A percentile compares a stretch with the other conserved stretches of the same genome.
Evolutionary conservation across 2,888 invertebrate species (phyloP).

Genomic region (Dasysyrphus albostriatus): DNA sequence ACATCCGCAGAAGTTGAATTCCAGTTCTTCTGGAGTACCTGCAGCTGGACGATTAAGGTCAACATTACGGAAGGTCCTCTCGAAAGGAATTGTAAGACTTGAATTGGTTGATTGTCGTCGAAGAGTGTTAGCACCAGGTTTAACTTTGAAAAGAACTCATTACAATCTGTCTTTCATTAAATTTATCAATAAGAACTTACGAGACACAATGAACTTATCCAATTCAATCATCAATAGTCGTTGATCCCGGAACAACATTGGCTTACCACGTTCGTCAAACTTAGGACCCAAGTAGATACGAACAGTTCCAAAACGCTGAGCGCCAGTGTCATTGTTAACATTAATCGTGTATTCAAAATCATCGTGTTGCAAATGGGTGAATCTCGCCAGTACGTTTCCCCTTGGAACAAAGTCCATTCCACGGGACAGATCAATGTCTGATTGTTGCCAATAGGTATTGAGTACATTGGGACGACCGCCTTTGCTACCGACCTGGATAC

Average conservation of each 20-base stretch:
- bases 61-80: slow-evolving; percentile 90
- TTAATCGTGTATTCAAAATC: slow-evolving; percentile 88
- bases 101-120: slow-evolving; percentile 88
- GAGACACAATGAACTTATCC: slow-evolving; percentile 87
- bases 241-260: slow-evolving; percentile 86
- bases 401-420: slow-evolving; percentile 93
- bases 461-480: slow-evolving; percentile 86
- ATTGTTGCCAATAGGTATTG: slow-evolving; percentile 91
- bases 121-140: slow-evolving; percentile 88
- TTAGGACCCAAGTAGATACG: slow-evolving; percentile 89
- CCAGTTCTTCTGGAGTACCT: slow-evolving; percentile 84
- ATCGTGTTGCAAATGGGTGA: slow-evolving; percentile 91
- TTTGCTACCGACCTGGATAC: slow-evolving; percentile 85
- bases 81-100: slow-evolving; percentile 92
- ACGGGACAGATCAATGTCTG: slow-evolving; percentile 90
- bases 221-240: slow-evolving; percentile 88
- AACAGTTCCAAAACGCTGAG: slow-evolving; percentile 86
- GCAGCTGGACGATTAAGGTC: slow-evolving; percentile 86
- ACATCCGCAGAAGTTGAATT: slow-evolving; percentile 94
- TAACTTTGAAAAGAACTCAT: slow-evolving; percentile 83
- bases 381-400: slow-evolving; percentile 88
- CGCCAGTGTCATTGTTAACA: slow-evolving; percentile 86
- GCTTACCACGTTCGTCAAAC: slow-evolving; percentile 87
- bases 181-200: slow-evolving; percentile 84
- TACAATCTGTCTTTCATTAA: slow-evolving; percentile 78